phyloP scores from a whole-genome alignment of 2,888 invertebrate species.

The Anthrax anthrax region DNA sequence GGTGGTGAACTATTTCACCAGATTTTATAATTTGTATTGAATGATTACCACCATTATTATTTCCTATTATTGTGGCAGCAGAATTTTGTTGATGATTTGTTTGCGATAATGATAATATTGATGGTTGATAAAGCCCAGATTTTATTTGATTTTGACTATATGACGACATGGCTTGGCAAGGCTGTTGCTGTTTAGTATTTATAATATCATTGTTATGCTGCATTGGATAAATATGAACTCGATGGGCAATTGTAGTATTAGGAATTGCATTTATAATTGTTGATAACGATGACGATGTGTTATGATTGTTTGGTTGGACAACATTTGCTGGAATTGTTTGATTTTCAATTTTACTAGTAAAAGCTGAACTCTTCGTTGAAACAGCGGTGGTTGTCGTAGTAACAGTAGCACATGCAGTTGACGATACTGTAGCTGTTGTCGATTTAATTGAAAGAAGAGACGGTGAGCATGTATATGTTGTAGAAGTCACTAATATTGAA shows the following conservation, averaged over 20 bases:
- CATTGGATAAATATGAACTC: conserved; percentile 29
- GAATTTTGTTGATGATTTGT: conserved; percentile 12
- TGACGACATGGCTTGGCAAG: conserved; percentile 9
- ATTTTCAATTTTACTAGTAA: neutral
- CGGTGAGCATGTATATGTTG: neutral
- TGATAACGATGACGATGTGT: conserved; percentile 12
- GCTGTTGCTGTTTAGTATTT: conserved; percentile 4
- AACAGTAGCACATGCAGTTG: too few species aligned
- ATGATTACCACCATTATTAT: too few species aligned
- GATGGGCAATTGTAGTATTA: conserved; percentile 17
- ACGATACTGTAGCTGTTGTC: conserved; percentile 3
- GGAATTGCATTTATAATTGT: conserved; percentile 10
- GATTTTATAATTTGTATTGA: too few species aligned
- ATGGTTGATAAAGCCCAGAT: too few species aligned
- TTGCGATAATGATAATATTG: conserved; percentile 9
- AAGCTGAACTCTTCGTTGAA: neutral
- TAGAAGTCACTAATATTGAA: neutral
- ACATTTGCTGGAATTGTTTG: conserved; percentile 26
- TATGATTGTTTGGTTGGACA: conserved; percentile 33
- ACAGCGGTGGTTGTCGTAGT: conserved; percentile 4
- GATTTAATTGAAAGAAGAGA: conserved; percentile 18
- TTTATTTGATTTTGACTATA: conserved; percentile 1
- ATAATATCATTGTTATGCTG: conserved; percentile 20
- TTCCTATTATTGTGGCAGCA: conserved; percentile 3
- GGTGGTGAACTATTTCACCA: too few species aligned